Evolutionary conservation across 2,888 invertebrate species (phyloP), one percentile per base, ranked within the genome.

Genomic region (Sylvicola cinctus): DNA sequence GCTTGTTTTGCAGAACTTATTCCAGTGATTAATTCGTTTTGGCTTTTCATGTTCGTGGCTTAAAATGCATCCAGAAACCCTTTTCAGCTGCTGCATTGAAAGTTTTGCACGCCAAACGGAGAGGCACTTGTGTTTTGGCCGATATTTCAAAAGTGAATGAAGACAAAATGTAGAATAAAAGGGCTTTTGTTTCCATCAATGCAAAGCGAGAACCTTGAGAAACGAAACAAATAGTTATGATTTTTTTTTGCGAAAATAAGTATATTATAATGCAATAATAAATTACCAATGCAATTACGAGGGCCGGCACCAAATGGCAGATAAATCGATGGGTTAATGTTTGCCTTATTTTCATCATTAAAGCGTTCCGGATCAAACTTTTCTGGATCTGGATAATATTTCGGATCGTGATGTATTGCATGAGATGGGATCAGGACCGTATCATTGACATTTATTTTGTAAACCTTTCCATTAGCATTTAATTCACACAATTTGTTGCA

Each of bases 321-420:
- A 38, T 58, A 62, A 4, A 50, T 42, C 33, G 48, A 50, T 1
- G 49, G 47, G 16, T 46, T 43, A 12, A 54, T 51, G 13, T 50
- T 51, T 8, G 50, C 46, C 38, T 57, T 60, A 42, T 63, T 63
- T 35, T 62, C 57, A 1, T 61, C 57, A 1, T 51, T 61, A 43
- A 65, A 65, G 6, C 64, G 42, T 42, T 61, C 49, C 33, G 65
- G 65, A 40, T 64, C 54, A 32, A 65, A 66, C 39, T 54, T 57
- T 1, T 52, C 41, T 0, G 65, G 65, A 3, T 65, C 46, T 0
- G 60, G 54, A 41, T 50, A 65, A 43, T 47, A 55, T 8, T 54
- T 41, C 0, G 58, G 52, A 41, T 62, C 55, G 11, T 44, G 52
- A 33, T 63, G 63, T 32, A 61, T 41, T 0, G 46, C 45, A n/a